phyloP scores from a whole-genome alignment of 2,797 vertebrate genomes.

The Rousettus madagascariensis region DNA sequence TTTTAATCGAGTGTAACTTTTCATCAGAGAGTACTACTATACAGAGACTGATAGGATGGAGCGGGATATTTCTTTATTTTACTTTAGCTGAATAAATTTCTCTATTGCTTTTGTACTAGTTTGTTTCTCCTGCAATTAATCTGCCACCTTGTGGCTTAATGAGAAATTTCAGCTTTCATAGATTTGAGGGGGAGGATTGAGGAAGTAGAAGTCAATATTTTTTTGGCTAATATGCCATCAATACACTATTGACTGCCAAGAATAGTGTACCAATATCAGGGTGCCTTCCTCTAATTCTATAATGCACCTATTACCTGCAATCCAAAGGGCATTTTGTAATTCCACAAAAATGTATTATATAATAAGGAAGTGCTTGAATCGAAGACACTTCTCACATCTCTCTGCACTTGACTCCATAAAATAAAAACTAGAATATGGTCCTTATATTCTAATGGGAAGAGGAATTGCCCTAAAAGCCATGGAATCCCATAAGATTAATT shows the following conservation, averaged over 20 bases:
- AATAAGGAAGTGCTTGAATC: not conserved
- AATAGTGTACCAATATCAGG: not conserved
- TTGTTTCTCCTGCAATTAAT: slow-evolving; percentile 68
- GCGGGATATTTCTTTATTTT: not conserved
- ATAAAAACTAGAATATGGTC: not conserved
- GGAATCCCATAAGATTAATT: not conserved
- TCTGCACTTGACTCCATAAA: not conserved
- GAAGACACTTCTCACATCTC: not conserved
- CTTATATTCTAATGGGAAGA: slow-evolving; percentile 12
- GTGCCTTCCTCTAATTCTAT: not conserved
- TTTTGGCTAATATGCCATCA: not conserved
- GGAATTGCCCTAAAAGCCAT: not conserved
- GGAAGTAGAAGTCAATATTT: not conserved
- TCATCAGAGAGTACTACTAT: not conserved
- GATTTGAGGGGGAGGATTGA: not conserved
- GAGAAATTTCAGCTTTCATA: slow-evolving; percentile 60
- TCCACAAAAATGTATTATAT: not conserved
- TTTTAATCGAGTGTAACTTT: not conserved
- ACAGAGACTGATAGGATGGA: not conserved
- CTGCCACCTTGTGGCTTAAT: slow-evolving; percentile 82
- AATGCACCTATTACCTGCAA: not conserved
- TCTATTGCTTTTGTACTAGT: not conserved
- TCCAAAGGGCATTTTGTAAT: not conserved
- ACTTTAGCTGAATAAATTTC: not conserved
- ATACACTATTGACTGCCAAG: not conserved